Conservation (phyloP, 2,888 invertebrate species). For the Eupeodes latifasciatus region DNA sequence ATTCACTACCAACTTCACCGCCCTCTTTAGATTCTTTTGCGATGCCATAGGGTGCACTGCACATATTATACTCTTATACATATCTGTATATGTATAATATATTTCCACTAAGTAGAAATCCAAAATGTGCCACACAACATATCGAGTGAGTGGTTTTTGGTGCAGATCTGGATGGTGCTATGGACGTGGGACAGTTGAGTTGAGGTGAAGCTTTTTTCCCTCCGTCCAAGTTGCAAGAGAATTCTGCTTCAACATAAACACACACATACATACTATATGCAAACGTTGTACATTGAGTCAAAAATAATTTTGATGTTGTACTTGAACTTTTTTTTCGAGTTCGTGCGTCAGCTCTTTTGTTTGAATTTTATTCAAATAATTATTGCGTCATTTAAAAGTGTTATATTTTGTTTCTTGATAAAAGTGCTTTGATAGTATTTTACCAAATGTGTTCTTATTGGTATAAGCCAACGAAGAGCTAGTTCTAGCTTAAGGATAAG, state of each 20-base stretch:
- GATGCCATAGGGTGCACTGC: conserved; percentile 62
- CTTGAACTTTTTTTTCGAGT: not conserved
- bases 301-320: not conserved
- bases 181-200: conserved; percentile 1
- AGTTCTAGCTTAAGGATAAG: too few relatives aligned
- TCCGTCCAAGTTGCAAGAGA: conserved; percentile 47
- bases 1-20: conserved; percentile 73
- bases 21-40: conserved; percentile 58
- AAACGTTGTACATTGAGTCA: conserved; percentile 43
- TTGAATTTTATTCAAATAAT: not conserved
- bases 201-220: not conserved
- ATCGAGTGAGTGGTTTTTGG: conserved; percentile 1
- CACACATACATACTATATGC: not conserved
- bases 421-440: too few relatives aligned
- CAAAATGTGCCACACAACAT: not conserved
- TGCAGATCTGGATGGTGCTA: not conserved
- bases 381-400: too few relatives aligned
- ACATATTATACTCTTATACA: not conserved
- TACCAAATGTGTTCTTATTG: too few relatives aligned
- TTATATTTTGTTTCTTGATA: too few relatives aligned
- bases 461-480: too few relatives aligned
- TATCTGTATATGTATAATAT: not conserved
- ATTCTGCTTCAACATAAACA: conserved; percentile 12
- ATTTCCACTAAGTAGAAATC: conserved; percentile 2
- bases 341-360: conserved; percentile 12